Evolutionary conservation across 2,888 invertebrate genomes (phyloP).

Genomic region (Callinectes sapidus): DNA sequence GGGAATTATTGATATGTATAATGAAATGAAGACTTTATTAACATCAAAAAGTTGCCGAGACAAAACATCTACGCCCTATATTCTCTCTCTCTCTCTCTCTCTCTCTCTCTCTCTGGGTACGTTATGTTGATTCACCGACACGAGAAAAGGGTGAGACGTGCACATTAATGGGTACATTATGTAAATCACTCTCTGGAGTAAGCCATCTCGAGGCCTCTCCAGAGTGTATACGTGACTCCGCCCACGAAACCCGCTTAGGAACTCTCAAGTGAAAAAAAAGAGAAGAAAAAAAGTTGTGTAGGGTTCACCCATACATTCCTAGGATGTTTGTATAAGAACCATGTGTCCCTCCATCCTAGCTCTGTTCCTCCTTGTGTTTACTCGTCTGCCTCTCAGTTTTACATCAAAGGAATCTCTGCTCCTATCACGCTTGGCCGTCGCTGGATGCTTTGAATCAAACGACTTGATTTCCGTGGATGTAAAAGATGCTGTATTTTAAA

Average conservation of each 20-base stretch:
- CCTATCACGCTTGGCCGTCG: neutral
- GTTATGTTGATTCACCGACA: neutral
- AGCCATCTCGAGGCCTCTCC: neutral
- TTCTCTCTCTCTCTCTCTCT: no score
- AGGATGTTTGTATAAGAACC: neutral
- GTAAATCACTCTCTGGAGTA: neutral
- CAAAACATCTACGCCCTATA: neutral
- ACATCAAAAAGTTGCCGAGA: neutral
- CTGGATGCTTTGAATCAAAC: neutral
- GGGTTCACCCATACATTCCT: neutral
- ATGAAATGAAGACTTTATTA: neutral
- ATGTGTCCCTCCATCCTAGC: neutral
- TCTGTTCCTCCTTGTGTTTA: neutral
- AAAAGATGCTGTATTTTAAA: neutral
- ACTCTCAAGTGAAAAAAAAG: neutral
- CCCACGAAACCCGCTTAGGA: neutral
- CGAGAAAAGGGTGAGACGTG: neutral
- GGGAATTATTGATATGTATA: neutral
- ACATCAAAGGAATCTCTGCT: neutral
- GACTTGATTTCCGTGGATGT: neutral
- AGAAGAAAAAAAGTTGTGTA: neutral
- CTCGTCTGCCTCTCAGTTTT: neutral
- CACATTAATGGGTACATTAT: constrained; percentile 26
- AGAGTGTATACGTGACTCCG: neutral
- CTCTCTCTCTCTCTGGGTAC: no score